Evolutionary conservation across 2,888 invertebrate species (phyloP).

Genomic region (Dicyrtomina minuta): DNA sequence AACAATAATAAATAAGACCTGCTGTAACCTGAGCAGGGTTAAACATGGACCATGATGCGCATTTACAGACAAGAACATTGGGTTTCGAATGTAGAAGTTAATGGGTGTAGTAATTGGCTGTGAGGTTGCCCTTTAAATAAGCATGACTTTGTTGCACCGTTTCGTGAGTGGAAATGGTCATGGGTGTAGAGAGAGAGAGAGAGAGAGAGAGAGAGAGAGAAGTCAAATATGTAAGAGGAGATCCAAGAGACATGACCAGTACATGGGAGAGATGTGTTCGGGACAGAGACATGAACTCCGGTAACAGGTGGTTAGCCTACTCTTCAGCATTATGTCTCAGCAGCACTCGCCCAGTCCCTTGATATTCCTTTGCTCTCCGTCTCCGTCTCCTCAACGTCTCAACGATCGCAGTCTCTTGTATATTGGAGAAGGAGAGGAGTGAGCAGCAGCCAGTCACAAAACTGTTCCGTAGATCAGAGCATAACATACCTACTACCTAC

Average conservation of each 20-base stretch:
- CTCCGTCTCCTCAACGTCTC: too few relatives aligned
- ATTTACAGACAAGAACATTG: slow-evolving; percentile 20
- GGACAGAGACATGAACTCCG: not conserved
- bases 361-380: not conserved
- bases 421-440: too few relatives aligned
- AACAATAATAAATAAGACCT: slow-evolving; percentile 8
- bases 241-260: slow-evolving; percentile 14
- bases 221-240: not conserved
- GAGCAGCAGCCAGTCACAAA: too few relatives aligned
- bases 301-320: slow-evolving; percentile 38
- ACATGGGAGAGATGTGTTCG: slow-evolving; percentile 5
- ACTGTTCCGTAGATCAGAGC: too few relatives aligned
- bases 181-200: not conserved
- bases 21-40: slow-evolving; percentile 15
- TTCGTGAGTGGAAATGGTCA: slow-evolving; percentile 13
- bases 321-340: not conserved
- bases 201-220: not conserved
- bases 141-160: slow-evolving; percentile 3
- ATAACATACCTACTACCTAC: too few relatives aligned
- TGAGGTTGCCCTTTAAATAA: slow-evolving; percentile 24
- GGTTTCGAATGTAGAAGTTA: slow-evolving; percentile 18
- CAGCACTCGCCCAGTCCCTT: not conserved
- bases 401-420: too few relatives aligned
- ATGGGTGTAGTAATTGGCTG: slow-evolving; percentile 19
- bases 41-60: not conserved